A percentile compares a stretch with the other conserved stretches of the same genome.
phyloP scores from a whole-genome alignment of 2,113 vertebrate species.

The Equus quagga region DNA sequence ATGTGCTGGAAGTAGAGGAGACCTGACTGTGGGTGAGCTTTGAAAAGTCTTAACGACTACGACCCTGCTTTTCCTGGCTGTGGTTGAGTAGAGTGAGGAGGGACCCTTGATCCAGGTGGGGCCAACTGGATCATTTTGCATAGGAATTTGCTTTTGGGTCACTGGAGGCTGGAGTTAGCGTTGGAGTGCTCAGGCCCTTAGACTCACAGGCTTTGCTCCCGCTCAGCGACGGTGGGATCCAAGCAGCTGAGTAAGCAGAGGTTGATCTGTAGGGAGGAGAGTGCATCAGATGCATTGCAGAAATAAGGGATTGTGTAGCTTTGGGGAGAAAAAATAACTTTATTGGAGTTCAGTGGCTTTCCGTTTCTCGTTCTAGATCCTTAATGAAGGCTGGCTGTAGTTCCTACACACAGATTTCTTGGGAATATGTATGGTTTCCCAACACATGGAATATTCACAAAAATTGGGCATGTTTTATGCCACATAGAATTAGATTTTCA shows the following conservation, averaged over 20 bases:
- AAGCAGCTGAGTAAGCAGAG: background rate
- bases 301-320: background rate
- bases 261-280: background rate
- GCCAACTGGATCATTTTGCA: background rate
- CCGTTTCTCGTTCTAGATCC: background rate
- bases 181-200: background rate
- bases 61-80: background rate
- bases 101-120: background rate
- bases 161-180: background rate
- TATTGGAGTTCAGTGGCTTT: background rate
- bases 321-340: background rate
- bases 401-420: background rate
- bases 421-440: background rate
- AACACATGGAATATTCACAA: background rate
- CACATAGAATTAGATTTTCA: constrained; percentile 6
- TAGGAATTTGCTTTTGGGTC: background rate
- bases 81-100: background rate
- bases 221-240: background rate
- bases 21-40: background rate
- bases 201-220: background rate
- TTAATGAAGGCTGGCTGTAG: background rate
- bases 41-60: background rate
- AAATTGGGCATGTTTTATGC: background rate
- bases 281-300: background rate
- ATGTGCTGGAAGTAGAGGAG: background rate